Evolutionary conservation across 2,888 invertebrate species (phyloP).

Genomic region (Thalpophila matura): DNA sequence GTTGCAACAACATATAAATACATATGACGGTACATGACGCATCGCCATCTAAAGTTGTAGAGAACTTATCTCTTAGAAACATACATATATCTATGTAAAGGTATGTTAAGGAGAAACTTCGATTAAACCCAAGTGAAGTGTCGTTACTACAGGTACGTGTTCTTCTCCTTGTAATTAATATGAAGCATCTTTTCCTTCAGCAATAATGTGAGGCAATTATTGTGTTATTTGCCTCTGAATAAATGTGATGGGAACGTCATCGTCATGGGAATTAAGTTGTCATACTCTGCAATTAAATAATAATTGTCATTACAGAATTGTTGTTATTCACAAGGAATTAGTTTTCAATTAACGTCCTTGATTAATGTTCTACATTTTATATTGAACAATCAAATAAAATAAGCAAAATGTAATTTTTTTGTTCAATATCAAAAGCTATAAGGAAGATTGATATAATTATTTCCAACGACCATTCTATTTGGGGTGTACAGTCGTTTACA

Average conservation of each 20-base stretch:
- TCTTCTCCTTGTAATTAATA: slow-evolving; percentile 29
- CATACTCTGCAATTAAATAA: slow-evolving; percentile 8
- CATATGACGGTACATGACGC: not conserved
- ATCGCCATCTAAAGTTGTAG: slow-evolving; percentile 32
- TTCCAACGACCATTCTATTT: slow-evolving; percentile 14
- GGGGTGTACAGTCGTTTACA: slow-evolving; percentile 34
- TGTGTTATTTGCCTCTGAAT: slow-evolving; percentile 17
- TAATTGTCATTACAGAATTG: slow-evolving; percentile 7
- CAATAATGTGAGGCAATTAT: slow-evolving; percentile 42
- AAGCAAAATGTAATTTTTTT: slow-evolving; percentile 5
- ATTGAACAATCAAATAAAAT: not conserved
- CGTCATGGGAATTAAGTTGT: slow-evolving; percentile 38
- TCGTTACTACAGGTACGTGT: slow-evolving; percentile 6
- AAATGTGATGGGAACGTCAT: too few relatives aligned
- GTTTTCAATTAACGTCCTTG: slow-evolving; percentile 1
- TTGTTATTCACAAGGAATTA: slow-evolving; percentile 13
- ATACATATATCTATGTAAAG: not conserved
- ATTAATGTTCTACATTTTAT: not conserved
- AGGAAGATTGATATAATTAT: slow-evolving; percentile 17
- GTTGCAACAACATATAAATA: slow-evolving; percentile 5
- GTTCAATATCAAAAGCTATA: slow-evolving; percentile 1
- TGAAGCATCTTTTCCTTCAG: slow-evolving; percentile 28
- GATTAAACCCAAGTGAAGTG: slow-evolving; percentile 34
- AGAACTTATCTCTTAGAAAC: slow-evolving; percentile 7
- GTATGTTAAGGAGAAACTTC: slow-evolving; percentile 27